phyloP scores from a whole-genome alignment of 2,888 invertebrate genomes.

The Halocaridina rubra region DNA sequence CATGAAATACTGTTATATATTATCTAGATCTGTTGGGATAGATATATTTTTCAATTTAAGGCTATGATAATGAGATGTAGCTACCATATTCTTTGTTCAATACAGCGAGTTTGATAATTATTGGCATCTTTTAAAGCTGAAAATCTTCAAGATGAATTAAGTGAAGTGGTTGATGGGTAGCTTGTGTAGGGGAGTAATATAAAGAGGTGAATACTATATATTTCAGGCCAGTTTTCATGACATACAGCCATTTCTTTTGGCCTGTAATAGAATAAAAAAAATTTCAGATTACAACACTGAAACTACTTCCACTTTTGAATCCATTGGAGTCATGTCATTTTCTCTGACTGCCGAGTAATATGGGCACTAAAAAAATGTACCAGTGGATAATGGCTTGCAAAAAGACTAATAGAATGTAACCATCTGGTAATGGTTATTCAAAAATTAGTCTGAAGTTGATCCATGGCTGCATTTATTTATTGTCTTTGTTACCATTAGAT shows the following conservation, averaged over 20 bases:
- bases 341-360: constrained; percentile 21
- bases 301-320: constrained; percentile 1
- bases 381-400: background rate
- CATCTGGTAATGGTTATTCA: constrained; percentile 26
- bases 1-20: too few relatives aligned
- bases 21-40: too few relatives aligned
- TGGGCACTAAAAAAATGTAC: background rate
- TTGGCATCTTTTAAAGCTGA: too few relatives aligned
- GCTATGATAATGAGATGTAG: background rate
- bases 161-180: constrained; percentile 29
- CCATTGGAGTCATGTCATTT: constrained; percentile 58
- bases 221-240: constrained; percentile 51
- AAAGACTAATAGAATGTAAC: constrained; percentile 12
- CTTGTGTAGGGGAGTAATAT: constrained; percentile 48
- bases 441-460: background rate
- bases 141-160: too few relatives aligned
- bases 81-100: background rate
- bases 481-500: constrained; percentile 52
- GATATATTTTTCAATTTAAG: too few relatives aligned
- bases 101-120: too few relatives aligned
- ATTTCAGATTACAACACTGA: too few relatives aligned
- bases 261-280: constrained; percentile 20
- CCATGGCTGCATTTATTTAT: background rate
- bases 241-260: constrained; percentile 61
- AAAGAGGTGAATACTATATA: constrained; percentile 8